Base-by-base conservation (phyloP, 2,888 invertebrate species). In the Listrodromus nycthemerus region DNA sequence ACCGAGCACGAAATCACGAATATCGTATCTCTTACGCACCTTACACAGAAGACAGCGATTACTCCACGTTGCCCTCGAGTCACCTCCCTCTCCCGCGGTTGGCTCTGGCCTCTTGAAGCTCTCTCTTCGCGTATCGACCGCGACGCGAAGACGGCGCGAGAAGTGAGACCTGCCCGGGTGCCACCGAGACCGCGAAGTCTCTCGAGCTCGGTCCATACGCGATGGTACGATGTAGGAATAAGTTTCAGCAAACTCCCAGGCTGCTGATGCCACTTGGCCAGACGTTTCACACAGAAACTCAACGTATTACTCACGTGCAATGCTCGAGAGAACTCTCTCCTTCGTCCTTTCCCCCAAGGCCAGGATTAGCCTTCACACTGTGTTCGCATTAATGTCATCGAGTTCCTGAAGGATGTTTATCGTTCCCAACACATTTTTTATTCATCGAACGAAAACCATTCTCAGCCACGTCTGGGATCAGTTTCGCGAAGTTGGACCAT, bases 51-150 rank as follows among this genome's bases (percentile, higher is more conserved):
- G 2, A 8, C 27, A 21, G 13, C 21, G 27, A 27, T 10, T 16
- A 8, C 13, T 24, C 58, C 58, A 24, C 58, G 27, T 13, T 27
- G 4, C 13, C 27, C 58, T 58, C 58, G 58, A 58, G 21, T 13
- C 21, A 24, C 10, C 58, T 21, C 58, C 10, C 58, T 58, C 27
- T 24, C 58, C 58, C 58, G 24, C 24, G 13, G 21, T 24, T 16
- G 19, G 33, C 33, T 74, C 63, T 45, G 27, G 61, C 30, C 61
- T 73, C 79, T 33, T 52, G 45, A 45, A 80, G 4, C 8, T 79
- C 65, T 70, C 70, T 19, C 27, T 16, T 0, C 24, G 50, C 74
- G 74, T 80, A 80, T 80, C 74, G 67, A 80, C 61, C 71, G 67
- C 67, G 13, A 65, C 65, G 50, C n/a, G 48, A 67, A 55, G 79